Conservation (phyloP, 2,113 vertebrate species). For the Porphyrio hochstetteri region DNA sequence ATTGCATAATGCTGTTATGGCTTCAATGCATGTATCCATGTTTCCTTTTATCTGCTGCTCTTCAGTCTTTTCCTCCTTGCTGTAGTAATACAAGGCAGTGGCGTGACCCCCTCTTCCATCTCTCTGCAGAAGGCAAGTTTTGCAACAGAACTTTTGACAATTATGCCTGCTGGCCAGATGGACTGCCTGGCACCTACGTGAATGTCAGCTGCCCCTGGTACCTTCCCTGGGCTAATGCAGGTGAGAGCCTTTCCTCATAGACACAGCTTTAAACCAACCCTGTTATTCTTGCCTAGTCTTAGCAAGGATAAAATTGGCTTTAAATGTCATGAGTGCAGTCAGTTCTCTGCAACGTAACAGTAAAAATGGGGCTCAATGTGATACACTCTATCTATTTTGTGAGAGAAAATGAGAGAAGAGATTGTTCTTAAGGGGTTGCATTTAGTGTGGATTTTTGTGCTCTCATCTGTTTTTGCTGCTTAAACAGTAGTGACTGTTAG, state of each 20-base stretch:
- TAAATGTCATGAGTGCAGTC: neutral
- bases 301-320: neutral
- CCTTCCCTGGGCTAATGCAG: slow-evolving; percentile 86
- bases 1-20: neutral
- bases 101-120: neutral
- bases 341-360: neutral
- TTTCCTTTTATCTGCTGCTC: neutral
- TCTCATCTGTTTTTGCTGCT: neutral
- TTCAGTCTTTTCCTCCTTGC: neutral
- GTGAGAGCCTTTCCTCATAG: slow-evolving; percentile 56
- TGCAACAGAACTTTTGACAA: slow-evolving; percentile 93
- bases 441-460: neutral
- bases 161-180: slow-evolving; percentile 94
- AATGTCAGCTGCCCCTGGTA: slow-evolving; percentile 96
- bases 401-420: neutral
- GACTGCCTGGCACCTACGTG: slow-evolving; percentile 80
- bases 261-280: neutral
- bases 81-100: neutral
- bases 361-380: neutral
- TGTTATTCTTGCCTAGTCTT: neutral
- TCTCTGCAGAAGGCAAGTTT: slow-evolving; percentile 81
- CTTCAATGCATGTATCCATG: rapidly evolving
- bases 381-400: neutral
- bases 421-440: neutral
- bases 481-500: neutral